Evolutionary conservation across 2,888 invertebrate genomes (phyloP).

Genomic region (Caenorhabditis sp.): DNA sequence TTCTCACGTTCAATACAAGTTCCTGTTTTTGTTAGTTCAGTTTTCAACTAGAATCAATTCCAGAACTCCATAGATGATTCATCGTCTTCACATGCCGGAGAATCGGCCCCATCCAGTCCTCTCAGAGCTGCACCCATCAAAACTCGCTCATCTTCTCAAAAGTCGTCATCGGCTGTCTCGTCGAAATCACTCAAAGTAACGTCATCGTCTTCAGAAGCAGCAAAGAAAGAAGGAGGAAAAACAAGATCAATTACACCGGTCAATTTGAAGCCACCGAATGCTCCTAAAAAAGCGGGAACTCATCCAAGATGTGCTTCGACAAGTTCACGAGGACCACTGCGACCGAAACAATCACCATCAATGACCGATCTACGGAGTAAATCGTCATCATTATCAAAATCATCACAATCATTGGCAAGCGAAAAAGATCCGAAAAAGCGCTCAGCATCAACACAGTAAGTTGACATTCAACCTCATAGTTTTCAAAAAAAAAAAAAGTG

Average conservation of each 20-base stretch:
- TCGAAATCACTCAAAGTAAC: constrained; percentile 5
- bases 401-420: constrained; percentile 27
- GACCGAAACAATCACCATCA: constrained; percentile 34
- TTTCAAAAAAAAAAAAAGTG: background rate
- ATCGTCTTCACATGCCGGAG: background rate
- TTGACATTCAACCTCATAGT: background rate
- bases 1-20: too few species aligned
- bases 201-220: background rate
- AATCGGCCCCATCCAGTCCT: constrained; percentile 30
- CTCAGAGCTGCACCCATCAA: constrained; percentile 16
- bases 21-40: too few species aligned
- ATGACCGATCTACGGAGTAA: constrained; percentile 28
- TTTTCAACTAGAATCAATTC: too few species aligned
- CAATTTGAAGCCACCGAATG: constrained; percentile 21
- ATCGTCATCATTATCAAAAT: constrained; percentile 20
- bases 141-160: constrained; percentile 26
- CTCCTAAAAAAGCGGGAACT: background rate
- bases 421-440: constrained; percentile 24
- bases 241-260: constrained; percentile 20
- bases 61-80: background rate
- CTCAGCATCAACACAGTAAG: constrained; percentile 8
- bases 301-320: constrained; percentile 18
- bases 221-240: constrained; percentile 3
- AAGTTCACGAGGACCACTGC: background rate
- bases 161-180: constrained; percentile 9